These are phyloP conservation scores for Capromys pilorides DNA, from an alignment of 2,797 vertebrate genomes.

Conservation along the genomic window DNA sequence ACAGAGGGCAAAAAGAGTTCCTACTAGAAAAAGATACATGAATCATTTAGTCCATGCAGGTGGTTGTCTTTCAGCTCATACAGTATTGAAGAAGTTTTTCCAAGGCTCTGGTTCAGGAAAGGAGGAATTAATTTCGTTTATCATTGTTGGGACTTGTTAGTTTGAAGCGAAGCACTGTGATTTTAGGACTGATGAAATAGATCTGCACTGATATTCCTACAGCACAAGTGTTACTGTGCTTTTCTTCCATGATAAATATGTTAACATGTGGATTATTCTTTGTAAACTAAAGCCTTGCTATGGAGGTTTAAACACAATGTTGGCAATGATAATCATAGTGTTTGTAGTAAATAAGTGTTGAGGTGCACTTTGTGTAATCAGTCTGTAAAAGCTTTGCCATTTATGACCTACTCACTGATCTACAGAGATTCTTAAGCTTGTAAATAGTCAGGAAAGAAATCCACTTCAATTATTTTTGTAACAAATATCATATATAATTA, in stretches of 20 bases:
- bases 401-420: not conserved
- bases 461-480: not conserved
- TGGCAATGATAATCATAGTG: not conserved
- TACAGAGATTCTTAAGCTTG: not conserved
- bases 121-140: not conserved
- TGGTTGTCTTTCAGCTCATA: no score
- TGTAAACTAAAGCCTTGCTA: not conserved
- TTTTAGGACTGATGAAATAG: not conserved
- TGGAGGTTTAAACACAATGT: not conserved
- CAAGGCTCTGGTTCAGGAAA: not conserved
- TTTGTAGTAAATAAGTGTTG: not conserved
- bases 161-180: not conserved
- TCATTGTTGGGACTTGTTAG: fast-evolving
- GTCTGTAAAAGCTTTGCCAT: not conserved
- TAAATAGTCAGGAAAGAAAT: not conserved
- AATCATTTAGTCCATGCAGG: not conserved
- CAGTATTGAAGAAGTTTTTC: not conserved
- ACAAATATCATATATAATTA: not conserved
- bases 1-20: not conserved
- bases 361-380: not conserved
- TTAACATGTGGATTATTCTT: not conserved
- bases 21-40: not conserved
- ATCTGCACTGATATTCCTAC: no score
- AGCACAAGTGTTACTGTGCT: not conserved
- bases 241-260: not conserved